phyloP scores from a whole-genome alignment of 1,140 invertebrate genomes.

The Tetragnatha versicolor region DNA sequence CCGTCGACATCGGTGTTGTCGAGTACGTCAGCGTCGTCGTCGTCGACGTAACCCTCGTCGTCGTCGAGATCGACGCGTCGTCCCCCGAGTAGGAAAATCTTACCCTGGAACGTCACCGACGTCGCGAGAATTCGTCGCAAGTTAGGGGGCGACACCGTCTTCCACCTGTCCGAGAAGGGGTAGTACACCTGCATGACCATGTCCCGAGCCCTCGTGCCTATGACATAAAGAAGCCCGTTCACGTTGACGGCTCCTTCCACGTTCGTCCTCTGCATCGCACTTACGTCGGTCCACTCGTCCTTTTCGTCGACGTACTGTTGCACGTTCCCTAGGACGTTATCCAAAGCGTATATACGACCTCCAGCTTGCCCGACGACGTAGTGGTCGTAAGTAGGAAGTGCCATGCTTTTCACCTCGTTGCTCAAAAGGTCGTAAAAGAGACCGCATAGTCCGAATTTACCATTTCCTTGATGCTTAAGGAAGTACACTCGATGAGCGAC shows the following conservation, averaged over 20 bases:
- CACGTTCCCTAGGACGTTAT: not conserved
- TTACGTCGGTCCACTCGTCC: not conserved
- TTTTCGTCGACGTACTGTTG: not conserved
- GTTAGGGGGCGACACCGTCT: not conserved
- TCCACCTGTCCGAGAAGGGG: not conserved
- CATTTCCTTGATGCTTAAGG: not conserved
- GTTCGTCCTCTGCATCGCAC: not conserved
- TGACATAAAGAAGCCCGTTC: slow-evolving; percentile 1
- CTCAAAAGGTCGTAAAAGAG: not conserved
- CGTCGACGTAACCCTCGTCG: too few species aligned
- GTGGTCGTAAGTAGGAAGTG: not conserved
- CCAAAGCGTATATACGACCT: not conserved
- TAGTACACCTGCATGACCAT: slow-evolving; percentile 17
- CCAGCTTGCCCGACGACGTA: not conserved
- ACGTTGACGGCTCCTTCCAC: not conserved
- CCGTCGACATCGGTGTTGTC: too few species aligned
- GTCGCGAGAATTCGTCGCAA: not conserved
- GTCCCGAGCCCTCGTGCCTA: not conserved
- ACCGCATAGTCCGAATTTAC: too few species aligned
- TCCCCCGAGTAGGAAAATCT: not conserved
- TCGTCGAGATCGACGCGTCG: too few species aligned
- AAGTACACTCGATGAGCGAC: not conserved
- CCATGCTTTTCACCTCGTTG: not conserved
- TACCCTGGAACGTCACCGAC: not conserved
- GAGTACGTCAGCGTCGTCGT: too few species aligned